phyloP scores from a whole-genome alignment of 2,797 vertebrate genomes.

The Cryptoprocta ferox region DNA sequence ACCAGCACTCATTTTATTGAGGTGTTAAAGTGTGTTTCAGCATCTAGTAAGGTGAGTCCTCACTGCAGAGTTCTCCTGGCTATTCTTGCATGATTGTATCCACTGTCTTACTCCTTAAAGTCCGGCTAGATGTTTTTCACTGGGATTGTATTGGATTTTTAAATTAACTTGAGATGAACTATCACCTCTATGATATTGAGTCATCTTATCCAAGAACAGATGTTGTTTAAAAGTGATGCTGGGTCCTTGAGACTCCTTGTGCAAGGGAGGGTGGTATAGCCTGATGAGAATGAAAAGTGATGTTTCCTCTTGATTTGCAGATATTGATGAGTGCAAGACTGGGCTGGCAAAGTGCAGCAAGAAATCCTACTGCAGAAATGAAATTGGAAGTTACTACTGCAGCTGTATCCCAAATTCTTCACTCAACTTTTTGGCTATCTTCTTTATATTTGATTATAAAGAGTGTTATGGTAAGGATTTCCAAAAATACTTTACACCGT shows the following conservation, averaged over 20 bases:
- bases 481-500: not conserved
- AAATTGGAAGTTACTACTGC: constrained; percentile 11
- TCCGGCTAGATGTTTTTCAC: not conserved
- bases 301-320: constrained; percentile 61
- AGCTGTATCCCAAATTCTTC: not conserved
- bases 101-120: not conserved
- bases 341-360: not conserved
- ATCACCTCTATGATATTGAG: not conserved
- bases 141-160: not conserved
- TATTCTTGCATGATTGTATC: not conserved
- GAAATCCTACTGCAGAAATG: not conserved
- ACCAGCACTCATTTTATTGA: not conserved
- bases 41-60: not conserved
- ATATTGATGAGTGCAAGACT: constrained; percentile 39
- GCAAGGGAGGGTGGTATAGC: not conserved
- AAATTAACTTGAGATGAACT: not conserved
- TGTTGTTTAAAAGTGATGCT: not conserved
- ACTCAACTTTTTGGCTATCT: accelerated
- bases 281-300: not conserved
- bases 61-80: not conserved
- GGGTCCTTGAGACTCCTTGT: not conserved
- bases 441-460: accelerated
- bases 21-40: not conserved
- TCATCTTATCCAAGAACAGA: not conserved
- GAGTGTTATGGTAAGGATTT: constrained; percentile 49